A percentile compares a stretch with the other conserved stretches of the same genome.
Conservation (phyloP, 2,113 vertebrate genomes). For the Xerus inauris region DNA sequence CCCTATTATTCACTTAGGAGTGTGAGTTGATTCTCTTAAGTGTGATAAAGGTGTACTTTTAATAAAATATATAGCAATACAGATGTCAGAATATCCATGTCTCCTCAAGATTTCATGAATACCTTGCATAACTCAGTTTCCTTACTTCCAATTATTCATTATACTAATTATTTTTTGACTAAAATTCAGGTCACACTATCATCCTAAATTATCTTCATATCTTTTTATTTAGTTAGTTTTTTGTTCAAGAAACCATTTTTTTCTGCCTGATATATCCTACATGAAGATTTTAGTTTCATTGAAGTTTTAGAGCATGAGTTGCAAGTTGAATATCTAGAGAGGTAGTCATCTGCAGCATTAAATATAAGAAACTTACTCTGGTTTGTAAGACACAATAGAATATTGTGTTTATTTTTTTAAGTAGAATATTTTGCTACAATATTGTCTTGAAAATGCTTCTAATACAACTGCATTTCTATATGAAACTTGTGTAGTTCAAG, state of each 20-base stretch:
- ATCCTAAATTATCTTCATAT: not conserved
- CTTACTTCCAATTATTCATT: not conserved
- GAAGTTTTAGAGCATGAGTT: not conserved
- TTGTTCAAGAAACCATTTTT: not conserved
- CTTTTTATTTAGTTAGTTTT: not conserved
- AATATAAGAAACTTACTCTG: not conserved
- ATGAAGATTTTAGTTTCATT: not conserved
- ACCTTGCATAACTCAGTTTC: not conserved
- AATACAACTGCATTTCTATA: not conserved
- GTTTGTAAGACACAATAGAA: not conserved
- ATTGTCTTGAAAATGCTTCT: not conserved
- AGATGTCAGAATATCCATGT: not conserved
- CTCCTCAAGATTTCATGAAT: not conserved
- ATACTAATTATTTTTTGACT: not conserved
- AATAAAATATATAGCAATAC: not conserved
- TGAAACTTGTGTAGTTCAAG: not conserved
- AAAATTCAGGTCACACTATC: not conserved
- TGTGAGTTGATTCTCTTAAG: not conserved
- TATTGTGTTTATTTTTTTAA: not conserved
- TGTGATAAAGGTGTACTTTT: not conserved
- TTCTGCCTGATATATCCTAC: not conserved
- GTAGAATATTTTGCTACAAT: not conserved
- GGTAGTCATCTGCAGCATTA: not conserved
- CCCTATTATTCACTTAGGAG: not conserved
- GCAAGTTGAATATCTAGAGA: not conserved